Evolutionary conservation across 2,888 invertebrate genomes (phyloP).

Genomic region (Eilema griseolum): DNA sequence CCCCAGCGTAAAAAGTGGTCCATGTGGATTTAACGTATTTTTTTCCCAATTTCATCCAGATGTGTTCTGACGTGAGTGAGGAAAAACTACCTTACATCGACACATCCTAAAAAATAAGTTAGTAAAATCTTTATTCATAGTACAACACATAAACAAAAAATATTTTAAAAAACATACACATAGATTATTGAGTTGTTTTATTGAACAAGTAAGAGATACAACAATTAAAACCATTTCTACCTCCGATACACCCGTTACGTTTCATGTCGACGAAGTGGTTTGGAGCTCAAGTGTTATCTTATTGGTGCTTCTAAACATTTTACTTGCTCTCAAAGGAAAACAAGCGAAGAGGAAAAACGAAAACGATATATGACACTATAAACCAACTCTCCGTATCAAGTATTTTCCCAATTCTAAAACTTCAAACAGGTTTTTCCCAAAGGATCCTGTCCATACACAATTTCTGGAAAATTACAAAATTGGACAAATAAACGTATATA

Average conservation of each 20-base stretch:
- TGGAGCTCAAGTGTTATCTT: conserved; percentile 20
- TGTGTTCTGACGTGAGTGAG: no score
- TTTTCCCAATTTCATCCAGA: no score
- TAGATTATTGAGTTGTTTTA: conserved; percentile 2
- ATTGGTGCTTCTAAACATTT: conserved; percentile 15
- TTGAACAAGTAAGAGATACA: conserved; percentile 4
- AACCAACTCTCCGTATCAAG: conserved; percentile 20
- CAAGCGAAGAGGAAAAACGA: conserved; percentile 22
- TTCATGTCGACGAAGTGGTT: conserved; percentile 11
- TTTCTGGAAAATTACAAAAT: not conserved
- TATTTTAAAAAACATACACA: not conserved
- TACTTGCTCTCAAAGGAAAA: conserved; percentile 22
- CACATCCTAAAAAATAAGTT: not conserved
- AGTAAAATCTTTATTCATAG: not conserved
- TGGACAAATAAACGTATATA: not conserved
- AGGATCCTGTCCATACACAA: not conserved
- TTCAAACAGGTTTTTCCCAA: conserved; percentile 6
- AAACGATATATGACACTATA: conserved; percentile 21
- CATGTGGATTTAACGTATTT: no score
- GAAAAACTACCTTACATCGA: no score
- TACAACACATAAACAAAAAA: no score
- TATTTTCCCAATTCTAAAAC: conserved; percentile 20
- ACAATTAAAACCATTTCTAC: not conserved
- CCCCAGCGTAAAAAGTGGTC: no score
- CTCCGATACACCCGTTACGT: conserved; percentile 1